Evolutionary conservation across 2,113 vertebrate species (phyloP).

Genomic region (Halcyon senegalensis): DNA sequence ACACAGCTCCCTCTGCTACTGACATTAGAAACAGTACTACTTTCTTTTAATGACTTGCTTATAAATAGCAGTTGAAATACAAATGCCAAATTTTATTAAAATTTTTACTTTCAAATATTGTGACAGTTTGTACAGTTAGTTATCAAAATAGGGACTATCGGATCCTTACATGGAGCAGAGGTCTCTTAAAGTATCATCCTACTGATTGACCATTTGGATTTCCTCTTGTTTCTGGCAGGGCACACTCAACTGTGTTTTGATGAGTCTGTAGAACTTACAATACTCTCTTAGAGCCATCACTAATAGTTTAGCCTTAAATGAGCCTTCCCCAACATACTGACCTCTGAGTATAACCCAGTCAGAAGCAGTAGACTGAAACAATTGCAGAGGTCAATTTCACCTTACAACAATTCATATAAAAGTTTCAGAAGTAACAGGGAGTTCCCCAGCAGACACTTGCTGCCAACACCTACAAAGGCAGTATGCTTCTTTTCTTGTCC

Average conservation of each 20-base stretch:
- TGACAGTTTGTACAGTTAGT: not conserved
- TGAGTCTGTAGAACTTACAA: not conserved
- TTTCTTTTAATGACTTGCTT: constrained; percentile 20
- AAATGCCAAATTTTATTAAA: constrained; percentile 36
- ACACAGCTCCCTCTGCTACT: not conserved
- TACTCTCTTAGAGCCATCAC: not conserved
- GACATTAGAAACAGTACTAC: not conserved
- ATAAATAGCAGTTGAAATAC: not conserved
- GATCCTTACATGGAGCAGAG: not conserved
- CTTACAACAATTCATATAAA: not conserved
- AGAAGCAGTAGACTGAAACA: not conserved
- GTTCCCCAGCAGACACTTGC: not conserved
- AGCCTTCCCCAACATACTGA: not conserved
- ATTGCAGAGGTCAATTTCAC: not conserved
- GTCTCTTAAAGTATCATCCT: not conserved
- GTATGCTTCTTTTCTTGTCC: not conserved
- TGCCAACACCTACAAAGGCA: not conserved
- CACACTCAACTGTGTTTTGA: constrained; percentile 21
- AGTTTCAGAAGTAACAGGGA: not conserved
- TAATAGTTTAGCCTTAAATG: not conserved
- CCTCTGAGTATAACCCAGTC: not conserved
- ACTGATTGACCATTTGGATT: not conserved
- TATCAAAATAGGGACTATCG: not conserved
- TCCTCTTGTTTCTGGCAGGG: not conserved
- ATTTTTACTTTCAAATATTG: constrained; percentile 18